Base-by-base conservation (phyloP, 2,888 invertebrate species). In the Drosophila tripunctata region DNA sequence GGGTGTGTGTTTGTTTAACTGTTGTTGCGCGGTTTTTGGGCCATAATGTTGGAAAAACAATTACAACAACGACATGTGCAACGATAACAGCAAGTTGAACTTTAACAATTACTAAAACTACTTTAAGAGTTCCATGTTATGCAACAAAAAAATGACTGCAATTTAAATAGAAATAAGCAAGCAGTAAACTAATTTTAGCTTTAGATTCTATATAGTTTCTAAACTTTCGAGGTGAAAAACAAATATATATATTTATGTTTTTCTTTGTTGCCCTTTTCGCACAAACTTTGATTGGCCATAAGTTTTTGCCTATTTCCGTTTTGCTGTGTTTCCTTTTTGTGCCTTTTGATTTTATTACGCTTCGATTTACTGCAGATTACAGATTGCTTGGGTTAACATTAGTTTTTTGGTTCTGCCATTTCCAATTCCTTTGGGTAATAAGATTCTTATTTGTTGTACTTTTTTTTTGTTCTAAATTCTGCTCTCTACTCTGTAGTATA, bases 271-370 rank as follows among this genome's bases (percentile, higher is more conserved):
- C 27, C 10, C n/a, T n/a, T 3, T 10, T n/a, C 12, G 1, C 4
- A 24, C 36, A 30, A 31, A 36, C 71, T 45, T 54, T 61, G 51
- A 56, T 55, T 66, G 51, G 58, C 8, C 47, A 51, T 50, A 50
- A 58, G 51, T 44, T 58, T n/a, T 52, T 19, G 17, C 12, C 21
- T 43, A 50, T 38, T 61, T 57, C 50, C 56, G 61, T 47, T 41
- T 63, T 55, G 48, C 17, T 17, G 15, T 41, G 33, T 21, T 36
- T 36, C 24, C 12, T 51, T 57, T 15, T 17, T 22, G 31, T 22
- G n/a, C 19, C 40, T 47, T 67, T 54, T 65, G 60, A 67, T 77
- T 77, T 75, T 72, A 78, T 78, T 78, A 78, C 67, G 69, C 71
- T 72, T 71, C 64, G 62, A 75, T 78, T 78, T 78, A 68, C 66